Percentiles rank a stretch among this genome's conserved stretches.
Conservation (phyloP, 2,113 vertebrate species). For the Psephotus haematonotus region DNA sequence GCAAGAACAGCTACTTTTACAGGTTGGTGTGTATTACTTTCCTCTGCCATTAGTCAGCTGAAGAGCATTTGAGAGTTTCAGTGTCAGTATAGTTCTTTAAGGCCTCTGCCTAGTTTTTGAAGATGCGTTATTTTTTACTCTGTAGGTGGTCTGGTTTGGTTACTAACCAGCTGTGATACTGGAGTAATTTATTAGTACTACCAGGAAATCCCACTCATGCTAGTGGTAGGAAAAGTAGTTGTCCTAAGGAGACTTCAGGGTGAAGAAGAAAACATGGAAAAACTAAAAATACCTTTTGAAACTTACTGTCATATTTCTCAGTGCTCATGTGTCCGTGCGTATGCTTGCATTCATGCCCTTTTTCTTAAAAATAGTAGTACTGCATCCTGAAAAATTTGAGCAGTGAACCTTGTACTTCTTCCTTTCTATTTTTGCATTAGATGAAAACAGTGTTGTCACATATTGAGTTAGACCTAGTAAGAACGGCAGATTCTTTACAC, state of each 20-base stretch:
- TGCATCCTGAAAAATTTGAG: background rate
- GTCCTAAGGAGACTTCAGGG: background rate
- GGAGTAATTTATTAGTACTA: background rate
- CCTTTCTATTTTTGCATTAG: background rate
- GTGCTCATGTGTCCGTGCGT: background rate
- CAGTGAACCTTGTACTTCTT: background rate
- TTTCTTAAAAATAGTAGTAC: background rate
- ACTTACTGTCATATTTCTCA: background rate
- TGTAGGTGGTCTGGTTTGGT: background rate
- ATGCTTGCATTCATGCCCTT: background rate
- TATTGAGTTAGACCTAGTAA: background rate
- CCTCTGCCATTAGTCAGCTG: background rate
- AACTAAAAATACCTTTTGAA: background rate
- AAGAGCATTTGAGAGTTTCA: background rate
- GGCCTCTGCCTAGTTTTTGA: background rate
- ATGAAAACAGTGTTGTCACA: background rate
- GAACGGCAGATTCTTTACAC: background rate
- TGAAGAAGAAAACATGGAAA: background rate
- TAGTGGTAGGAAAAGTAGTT: background rate
- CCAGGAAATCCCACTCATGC: background rate
- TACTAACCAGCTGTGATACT: background rate
- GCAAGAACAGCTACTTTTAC: background rate
- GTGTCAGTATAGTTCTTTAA: background rate
- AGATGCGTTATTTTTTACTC: background rate
- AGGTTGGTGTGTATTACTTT: background rate